These are phyloP conservation scores for Dolichallabes microphthalmus DNA, from an alignment of 2,113 vertebrate genomes.

Conservation along the genomic window DNA sequence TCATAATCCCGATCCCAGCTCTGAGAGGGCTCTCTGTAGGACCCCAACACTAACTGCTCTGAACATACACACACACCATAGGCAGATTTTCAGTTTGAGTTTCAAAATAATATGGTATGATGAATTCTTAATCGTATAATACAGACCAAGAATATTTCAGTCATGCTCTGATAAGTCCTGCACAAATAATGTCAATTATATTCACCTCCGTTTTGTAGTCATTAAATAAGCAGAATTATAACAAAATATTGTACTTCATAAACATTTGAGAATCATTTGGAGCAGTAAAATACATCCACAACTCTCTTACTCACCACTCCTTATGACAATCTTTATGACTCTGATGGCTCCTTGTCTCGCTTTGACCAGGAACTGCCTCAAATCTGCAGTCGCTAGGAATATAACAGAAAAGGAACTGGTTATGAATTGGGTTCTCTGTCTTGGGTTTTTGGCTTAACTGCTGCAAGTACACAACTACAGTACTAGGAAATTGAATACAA, in stretches of 20 bases:
- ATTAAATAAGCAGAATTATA: background rate
- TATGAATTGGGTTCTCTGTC: slow-evolving; percentile 57
- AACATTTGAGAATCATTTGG: background rate
- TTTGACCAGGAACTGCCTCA: slow-evolving; percentile 91
- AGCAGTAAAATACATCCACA: background rate
- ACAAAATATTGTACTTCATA: background rate
- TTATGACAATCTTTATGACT: slow-evolving; percentile 93
- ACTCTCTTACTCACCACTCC: slow-evolving; percentile 81
- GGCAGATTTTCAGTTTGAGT: slow-evolving; percentile 15
- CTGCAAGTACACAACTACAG: background rate
- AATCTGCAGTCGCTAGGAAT: slow-evolving; percentile 83
- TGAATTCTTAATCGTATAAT: slow-evolving; percentile 26
- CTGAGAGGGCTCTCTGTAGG: slow-evolving; percentile 79
- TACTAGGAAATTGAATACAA: background rate
- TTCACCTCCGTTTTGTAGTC: background rate
- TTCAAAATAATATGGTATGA: slow-evolving; percentile 37
- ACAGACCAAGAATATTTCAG: slow-evolving; percentile 19
- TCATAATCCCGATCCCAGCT: slow-evolving; percentile 94
- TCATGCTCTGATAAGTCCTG: background rate
- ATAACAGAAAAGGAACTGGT: slow-evolving; percentile 50
- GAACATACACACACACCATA: slow-evolving; percentile 54
- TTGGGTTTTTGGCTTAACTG: background rate
- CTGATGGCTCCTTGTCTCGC: slow-evolving; percentile 86
- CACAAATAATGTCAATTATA: background rate
- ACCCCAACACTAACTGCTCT: slow-evolving; percentile 95